These are phyloP conservation scores for Tetranychus cinnabarinus DNA, from an alignment of 1,140 invertebrate genomes.

Conservation along the genomic window DNA sequence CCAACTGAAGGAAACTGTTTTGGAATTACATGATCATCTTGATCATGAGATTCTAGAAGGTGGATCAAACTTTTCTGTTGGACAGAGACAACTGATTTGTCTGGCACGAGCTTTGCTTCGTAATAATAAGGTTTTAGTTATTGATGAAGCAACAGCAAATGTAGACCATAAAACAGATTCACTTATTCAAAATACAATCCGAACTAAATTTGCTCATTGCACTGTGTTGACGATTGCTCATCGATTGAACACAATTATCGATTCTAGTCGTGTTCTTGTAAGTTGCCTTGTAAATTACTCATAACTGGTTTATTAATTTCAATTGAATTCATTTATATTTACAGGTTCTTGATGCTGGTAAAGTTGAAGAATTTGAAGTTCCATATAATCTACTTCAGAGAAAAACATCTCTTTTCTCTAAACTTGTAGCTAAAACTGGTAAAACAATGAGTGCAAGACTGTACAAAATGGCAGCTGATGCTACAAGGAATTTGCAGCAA, in stretches of 20 bases:
- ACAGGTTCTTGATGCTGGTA: slow-evolving; percentile 13
- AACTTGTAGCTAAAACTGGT: slow-evolving; percentile 9
- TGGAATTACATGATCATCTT: slow-evolving; percentile 10
- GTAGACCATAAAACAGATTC: slow-evolving; percentile 44
- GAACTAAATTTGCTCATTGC: slow-evolving; percentile 18
- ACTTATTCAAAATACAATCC: slow-evolving; percentile 21
- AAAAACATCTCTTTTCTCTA: slow-evolving; percentile 1
- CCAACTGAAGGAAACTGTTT: slow-evolving; percentile 40
- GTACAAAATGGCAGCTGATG: background rate
- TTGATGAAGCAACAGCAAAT: slow-evolving; percentile 32
- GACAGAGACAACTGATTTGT: slow-evolving; percentile 25
- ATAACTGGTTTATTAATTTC: background rate
- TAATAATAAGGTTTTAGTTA: slow-evolving; percentile 20
- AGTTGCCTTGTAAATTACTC: background rate
- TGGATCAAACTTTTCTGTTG: slow-evolving; percentile 18
- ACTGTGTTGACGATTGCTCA: slow-evolving; percentile 24
- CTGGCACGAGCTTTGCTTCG: slow-evolving; percentile 22
- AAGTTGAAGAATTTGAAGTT: slow-evolving; percentile 35
- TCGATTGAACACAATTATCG: slow-evolving; percentile 23
- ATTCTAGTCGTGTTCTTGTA: slow-evolving; percentile 16
- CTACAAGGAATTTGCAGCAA: background rate
- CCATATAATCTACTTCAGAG: slow-evolving; percentile 32
- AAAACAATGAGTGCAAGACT: slow-evolving; percentile 2
- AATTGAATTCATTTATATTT: background rate
- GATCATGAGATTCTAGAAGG: slow-evolving; percentile 4